Evolutionary conservation across 2,888 invertebrate species (phyloP), one percentile per base, ranked within the genome.

Genomic region (Melangyna quadrimaculata): DNA sequence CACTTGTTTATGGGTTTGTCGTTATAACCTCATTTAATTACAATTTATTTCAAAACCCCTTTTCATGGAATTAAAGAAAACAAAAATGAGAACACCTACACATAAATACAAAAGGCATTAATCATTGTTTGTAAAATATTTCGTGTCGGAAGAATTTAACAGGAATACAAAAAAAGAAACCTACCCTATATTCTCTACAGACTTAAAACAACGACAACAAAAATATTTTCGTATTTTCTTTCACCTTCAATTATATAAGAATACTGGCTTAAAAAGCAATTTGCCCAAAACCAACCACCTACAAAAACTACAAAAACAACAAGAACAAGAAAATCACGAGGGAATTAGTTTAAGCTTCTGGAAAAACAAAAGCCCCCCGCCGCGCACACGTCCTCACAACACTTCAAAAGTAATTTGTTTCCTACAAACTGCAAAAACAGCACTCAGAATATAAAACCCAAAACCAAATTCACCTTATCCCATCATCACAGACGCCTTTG

Each of bases 401-500:
- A 86, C 86, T 86, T 86, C 78, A 86, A 74, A 86, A 86, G 86
- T 81, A 86, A 86, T 86, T 81, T 86, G 86, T 81, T 73, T 86
- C 65, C 73, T 70, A 73, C 77, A 78, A 77, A 86, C 73, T 73
- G 77, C 37, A 61, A 72, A 81, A 77, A 86, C 71, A 67, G 71
- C 80, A 48, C 67, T 80, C 72, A 73, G 77, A 80, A 77, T 69
- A 67, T 69, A 67, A 72, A 63, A 72, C 77, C 72, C 48, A 40
- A 59, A 63, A 63, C 37, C 55, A 70, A 51, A 51, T 55, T 65
- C 27, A 43, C 35, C 27, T 51, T 65, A 72, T 82, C 19, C 29
- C n/a, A 4, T 10, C 37, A 4, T n/a, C n/a, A 32, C 40, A 65
- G 32, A 32, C 22, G 22, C 35, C 51, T 19, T 14, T 14, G 1